Conservation (phyloP, 2,797 vertebrate species). For the Anas bernieri region DNA sequence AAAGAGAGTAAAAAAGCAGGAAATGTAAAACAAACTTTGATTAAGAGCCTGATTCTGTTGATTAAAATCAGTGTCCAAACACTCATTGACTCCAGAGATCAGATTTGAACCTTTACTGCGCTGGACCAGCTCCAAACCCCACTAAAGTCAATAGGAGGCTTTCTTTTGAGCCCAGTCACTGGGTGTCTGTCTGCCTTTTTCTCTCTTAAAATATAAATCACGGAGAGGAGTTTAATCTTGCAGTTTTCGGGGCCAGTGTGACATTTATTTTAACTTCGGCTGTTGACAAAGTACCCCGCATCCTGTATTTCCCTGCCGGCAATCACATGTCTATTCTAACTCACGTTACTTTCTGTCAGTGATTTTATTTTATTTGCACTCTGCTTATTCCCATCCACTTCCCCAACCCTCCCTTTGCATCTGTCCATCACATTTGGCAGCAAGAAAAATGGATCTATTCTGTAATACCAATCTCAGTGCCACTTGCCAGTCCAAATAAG, state of each 20-base stretch:
- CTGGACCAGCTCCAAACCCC: constrained; percentile 48
- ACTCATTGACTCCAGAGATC: constrained; percentile 32
- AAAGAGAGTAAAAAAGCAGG: constrained; percentile 40
- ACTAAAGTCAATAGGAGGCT: constrained; percentile 20
- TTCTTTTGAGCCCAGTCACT: constrained; percentile 31
- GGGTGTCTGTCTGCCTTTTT: constrained; percentile 42
- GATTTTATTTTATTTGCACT: constrained; percentile 28
- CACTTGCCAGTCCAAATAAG: constrained; percentile 71
- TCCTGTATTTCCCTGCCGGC: constrained; percentile 54
- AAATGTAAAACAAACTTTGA: constrained; percentile 54
- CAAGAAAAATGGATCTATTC: constrained; percentile 61
- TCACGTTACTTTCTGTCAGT: constrained; percentile 22
- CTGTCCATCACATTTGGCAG: constrained; percentile 50
- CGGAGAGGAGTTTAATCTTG: constrained; percentile 46
- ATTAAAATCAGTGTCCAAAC: constrained; percentile 57
- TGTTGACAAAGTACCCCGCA: constrained; percentile 42
- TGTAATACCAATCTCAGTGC: constrained; percentile 58
- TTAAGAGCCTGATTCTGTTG: constrained; percentile 51
- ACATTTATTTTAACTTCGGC: constrained; percentile 57
- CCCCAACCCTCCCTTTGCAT: constrained; percentile 29
- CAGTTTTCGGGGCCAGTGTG: constrained; percentile 42
- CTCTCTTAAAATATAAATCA: constrained; percentile 52
- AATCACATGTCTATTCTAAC: constrained; percentile 22
- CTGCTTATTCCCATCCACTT: constrained; percentile 29
- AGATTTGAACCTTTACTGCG: constrained; percentile 29